Base-by-base conservation (phyloP, 1,140 invertebrate species). In the Drosophila sproati region DNA sequence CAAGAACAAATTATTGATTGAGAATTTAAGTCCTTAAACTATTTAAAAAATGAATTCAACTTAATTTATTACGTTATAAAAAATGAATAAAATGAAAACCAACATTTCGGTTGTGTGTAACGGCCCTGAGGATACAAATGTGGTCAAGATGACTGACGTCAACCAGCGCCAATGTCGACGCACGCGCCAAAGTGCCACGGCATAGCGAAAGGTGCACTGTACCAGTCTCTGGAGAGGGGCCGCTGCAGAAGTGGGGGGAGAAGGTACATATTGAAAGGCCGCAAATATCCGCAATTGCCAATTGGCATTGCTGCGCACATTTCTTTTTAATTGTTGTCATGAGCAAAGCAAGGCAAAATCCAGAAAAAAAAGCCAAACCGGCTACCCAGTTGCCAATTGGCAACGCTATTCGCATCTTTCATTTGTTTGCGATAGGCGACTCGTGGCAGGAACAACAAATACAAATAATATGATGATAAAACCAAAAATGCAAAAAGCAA, bases 271-370 rank as follows among this genome's bases (percentile, higher is more conserved):
- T 37, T 52, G 45, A 29, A 35, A 51, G 28, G 35, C 41, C 47
- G 7, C 81, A 75, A 70, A 81, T 77, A 85, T 85, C 82, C 82
- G 82, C 67, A 75, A 81, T 78, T 71, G 66, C 78, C 82, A 82
- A 78, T 82, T 82, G 80, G 71, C 80, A 85, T 78, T 81, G 64
- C 82, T 72, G 52, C 72, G 78, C 67, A 66, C 82, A 85, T 85
- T 85, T 85, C 78, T 73, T 68, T 80, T 86, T 86, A 85, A 85
- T 81, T 85, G 82, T 85, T 80, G 78, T 54, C 67, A 28, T 45
- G 50, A 37, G 67, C 62, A 63, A 62, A 67, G 12, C 59, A 56
- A 35, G 20, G 20, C 20, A 39, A 7, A 39, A 39, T 39, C 7
- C 37, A 39, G 7, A 43, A 4, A n/a, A 43, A 4, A n/a, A 4